Percentiles rank a stretch among this genome's conserved stretches.
Evolutionary conservation across 2,797 vertebrate genomes (phyloP).

Genomic region (Neoniphon sammara): DNA sequence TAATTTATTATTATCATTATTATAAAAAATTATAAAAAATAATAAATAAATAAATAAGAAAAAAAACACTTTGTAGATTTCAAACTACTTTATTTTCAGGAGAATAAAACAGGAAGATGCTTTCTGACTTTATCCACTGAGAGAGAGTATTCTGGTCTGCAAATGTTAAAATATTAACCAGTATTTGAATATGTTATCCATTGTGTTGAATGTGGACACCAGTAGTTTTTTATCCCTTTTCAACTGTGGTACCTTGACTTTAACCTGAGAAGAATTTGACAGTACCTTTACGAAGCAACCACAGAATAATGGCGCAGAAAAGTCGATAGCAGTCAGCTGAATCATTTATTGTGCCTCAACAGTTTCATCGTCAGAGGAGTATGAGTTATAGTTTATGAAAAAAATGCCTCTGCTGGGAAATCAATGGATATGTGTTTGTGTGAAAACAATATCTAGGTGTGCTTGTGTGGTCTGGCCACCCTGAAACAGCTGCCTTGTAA

Average conservation of each 20-base stretch:
- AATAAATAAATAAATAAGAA: too few relatives aligned
- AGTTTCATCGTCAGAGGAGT: not conserved
- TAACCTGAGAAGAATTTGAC: not conserved
- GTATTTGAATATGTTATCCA: too few relatives aligned
- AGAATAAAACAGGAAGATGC: too few relatives aligned
- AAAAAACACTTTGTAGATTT: too few relatives aligned
- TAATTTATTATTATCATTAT: too few relatives aligned
- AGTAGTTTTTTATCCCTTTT: too few relatives aligned
- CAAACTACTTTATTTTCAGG: too few relatives aligned
- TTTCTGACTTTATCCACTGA: too few relatives aligned
- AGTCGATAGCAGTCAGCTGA: conserved; percentile 18
- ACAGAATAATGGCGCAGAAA: not conserved
- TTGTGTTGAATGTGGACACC: too few relatives aligned
- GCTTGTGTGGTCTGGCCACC: not conserved
- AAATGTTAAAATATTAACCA: too few relatives aligned
- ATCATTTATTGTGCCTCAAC: conserved; percentile 20
- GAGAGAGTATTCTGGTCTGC: too few relatives aligned
- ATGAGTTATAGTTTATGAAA: conserved; percentile 50
- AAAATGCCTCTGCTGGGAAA: conserved; percentile 50
- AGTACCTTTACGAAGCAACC: not conserved
- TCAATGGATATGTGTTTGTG: conserved; percentile 37
- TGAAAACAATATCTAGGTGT: conserved; percentile 40
- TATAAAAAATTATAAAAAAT: too few relatives aligned
- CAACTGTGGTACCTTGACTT: conserved; percentile 1
- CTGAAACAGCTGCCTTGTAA: conserved; percentile 13